Evolutionary conservation across 2,113 vertebrate genomes (phyloP).

Genomic region (Thamnophis sirtalis): DNA sequence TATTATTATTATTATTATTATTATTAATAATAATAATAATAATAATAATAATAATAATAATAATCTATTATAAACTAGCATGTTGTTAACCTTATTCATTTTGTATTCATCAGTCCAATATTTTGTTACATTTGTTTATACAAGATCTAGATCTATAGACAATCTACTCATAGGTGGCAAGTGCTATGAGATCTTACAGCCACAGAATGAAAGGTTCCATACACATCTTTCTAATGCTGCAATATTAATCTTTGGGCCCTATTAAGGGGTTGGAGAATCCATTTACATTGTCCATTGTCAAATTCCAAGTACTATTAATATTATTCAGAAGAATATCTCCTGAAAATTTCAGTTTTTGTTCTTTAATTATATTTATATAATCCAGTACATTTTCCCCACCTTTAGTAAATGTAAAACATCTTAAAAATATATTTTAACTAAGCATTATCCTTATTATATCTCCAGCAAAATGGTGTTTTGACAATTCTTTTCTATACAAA

Average conservation of each 20-base stretch:
- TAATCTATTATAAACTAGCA: too few species aligned
- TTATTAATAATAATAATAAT: too few species aligned
- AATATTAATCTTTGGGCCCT: not conserved
- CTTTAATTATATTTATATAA: not conserved
- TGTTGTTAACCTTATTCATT: not conserved
- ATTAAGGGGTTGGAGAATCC: not conserved
- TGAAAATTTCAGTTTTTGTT: not conserved
- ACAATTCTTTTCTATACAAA: not conserved
- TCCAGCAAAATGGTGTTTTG: not conserved
- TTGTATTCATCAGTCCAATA: not conserved
- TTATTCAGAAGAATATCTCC: not conserved
- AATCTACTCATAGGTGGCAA: not conserved
- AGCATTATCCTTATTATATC: not conserved
- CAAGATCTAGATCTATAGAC: not conserved
- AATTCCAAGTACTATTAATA: not conserved
- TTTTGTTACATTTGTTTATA: not conserved
- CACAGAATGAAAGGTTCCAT: not conserved
- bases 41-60: too few species aligned
- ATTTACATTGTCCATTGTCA: not conserved
- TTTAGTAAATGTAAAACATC: not conserved
- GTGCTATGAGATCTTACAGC: not conserved
- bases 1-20: too few species aligned
- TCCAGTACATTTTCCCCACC: not conserved
- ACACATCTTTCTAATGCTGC: not conserved
- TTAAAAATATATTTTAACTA: not conserved